phyloP scores from a whole-genome alignment of 2,797 vertebrate species.

The Tokudaia muenninki region DNA sequence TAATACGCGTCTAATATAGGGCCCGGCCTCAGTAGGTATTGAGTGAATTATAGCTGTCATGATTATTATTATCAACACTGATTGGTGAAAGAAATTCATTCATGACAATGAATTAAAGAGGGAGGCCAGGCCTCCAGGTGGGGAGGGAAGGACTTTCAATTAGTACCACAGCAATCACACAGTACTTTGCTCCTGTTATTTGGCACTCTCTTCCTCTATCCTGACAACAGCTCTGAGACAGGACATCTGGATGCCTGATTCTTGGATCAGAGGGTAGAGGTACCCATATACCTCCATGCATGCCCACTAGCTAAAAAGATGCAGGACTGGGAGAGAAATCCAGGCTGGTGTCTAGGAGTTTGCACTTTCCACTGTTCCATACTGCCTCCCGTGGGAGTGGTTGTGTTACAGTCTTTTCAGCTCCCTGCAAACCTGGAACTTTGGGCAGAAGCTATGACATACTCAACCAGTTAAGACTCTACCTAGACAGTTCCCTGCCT shows the following conservation, averaged over 20 bases:
- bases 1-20: neutral
- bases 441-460: neutral
- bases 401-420: neutral
- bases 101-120: neutral
- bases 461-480: neutral
- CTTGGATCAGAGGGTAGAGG: neutral
- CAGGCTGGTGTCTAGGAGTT: neutral
- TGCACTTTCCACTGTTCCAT: neutral
- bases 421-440: neutral
- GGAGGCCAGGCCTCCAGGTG: neutral
- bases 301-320: neutral
- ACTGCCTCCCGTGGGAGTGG: neutral
- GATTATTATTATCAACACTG: neutral
- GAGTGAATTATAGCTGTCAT: neutral
- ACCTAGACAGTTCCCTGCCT: neutral
- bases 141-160: neutral
- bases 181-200: neutral
- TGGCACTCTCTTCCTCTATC: neutral
- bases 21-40: neutral
- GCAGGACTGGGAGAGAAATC: neutral
- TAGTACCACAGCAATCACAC: neutral
- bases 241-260: neutral
- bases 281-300: neutral
- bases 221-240: neutral
- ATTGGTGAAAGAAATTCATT: conserved; percentile 11